These are phyloP conservation scores for Phaetusa simplex DNA, from an alignment of 2,113 vertebrate species.

Conservation along the genomic window DNA sequence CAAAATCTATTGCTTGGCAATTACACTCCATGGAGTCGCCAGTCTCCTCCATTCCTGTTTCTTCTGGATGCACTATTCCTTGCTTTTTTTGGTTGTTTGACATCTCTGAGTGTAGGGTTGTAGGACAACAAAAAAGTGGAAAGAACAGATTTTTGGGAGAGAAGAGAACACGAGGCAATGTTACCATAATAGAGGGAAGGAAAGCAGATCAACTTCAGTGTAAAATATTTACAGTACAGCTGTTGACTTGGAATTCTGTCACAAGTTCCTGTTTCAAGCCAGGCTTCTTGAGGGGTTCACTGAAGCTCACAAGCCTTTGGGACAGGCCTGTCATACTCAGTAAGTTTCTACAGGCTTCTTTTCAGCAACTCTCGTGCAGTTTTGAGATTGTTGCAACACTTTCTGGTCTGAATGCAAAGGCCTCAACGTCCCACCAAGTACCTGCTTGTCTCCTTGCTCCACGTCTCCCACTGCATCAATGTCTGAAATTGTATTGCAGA, in stretches of 20 bases:
- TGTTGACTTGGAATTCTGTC: background rate
- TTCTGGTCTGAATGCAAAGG: background rate
- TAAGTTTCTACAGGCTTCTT: background rate
- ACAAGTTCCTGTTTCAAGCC: background rate
- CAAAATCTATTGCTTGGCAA: background rate
- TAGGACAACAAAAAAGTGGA: background rate
- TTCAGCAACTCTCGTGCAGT: background rate
- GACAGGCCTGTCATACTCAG: background rate
- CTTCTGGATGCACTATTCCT: background rate
- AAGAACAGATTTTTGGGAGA: background rate
- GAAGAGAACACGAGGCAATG: fast-evolving
- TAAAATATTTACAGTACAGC: background rate
- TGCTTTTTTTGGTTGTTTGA: background rate
- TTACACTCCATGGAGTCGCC: background rate
- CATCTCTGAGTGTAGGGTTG: background rate
- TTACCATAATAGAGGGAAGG: background rate
- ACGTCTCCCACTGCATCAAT: background rate
- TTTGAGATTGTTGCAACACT: background rate
- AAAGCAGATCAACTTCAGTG: background rate
- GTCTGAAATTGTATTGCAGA: background rate
- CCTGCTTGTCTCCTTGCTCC: background rate
- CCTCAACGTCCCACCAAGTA: background rate
- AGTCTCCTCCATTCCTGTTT: background rate
- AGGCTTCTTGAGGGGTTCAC: background rate
- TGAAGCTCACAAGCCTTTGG: background rate